Evolutionary conservation across 2,797 vertebrate genomes (phyloP), one percentile per base, ranked within the genome.

Genomic region (Liparis tanakae): DNA sequence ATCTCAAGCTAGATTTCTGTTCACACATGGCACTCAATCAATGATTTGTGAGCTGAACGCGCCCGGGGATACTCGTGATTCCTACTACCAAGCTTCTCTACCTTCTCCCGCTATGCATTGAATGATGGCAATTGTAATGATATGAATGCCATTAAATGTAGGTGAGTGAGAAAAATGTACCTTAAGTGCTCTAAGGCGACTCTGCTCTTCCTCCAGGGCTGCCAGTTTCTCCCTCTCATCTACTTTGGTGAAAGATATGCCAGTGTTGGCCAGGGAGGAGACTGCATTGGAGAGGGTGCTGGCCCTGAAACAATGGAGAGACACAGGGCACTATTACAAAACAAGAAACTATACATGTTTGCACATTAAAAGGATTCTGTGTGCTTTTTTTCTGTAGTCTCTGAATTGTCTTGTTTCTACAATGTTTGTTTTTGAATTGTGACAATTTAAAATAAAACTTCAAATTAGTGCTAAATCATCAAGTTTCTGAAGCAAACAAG

Each of bases 211-310:
- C 79, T 98, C 97, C 76, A 98, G 89, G 0, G 97, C 97, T 54
- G 95, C 97, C 84, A 97, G 97, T 77, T 98, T 98, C 95, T 98
- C 97, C 92, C 97, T 95, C 94, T 98, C 97, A 74, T 98, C 97
- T 84, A 96, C 97, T 95, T 94, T 97, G 83, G 96, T 97, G 87
- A 99, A 96, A 78, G 97, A 99, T 72, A 97, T 95, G 90, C 97
- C 96, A 1, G 97, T 99, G 90, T 95, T 99, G 85, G 97, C 97
- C 83, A 99, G 92, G 70, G 97, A 97, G 74, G 97, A 98, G 67
- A 99, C 97, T 3, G 97, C 97, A 55, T 95, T 97, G 91, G 96
- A 98, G 86, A 99, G 95, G 58, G 97, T 98, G 88, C 96, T 98
- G 37, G 97, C 97, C 93, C 97, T 98, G 74, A 66, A 76, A 55